Conservation (phyloP, 1,140 invertebrate genomes). For the Drosophila lacteicornis region DNA sequence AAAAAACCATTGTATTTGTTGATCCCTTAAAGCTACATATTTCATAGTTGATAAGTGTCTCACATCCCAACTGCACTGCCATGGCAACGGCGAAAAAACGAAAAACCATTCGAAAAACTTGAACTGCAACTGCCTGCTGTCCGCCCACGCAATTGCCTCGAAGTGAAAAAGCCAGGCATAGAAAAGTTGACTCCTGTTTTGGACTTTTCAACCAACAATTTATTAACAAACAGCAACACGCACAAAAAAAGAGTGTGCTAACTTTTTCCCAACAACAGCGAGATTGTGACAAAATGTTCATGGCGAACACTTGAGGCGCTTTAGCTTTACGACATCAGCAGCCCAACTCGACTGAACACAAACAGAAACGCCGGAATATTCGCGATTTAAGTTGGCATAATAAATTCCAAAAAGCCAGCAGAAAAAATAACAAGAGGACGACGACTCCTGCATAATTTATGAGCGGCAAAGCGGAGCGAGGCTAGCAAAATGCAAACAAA, state of each 20-base stretch:
- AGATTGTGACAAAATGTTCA: slow-evolving; percentile 69
- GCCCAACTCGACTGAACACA: slow-evolving; percentile 19
- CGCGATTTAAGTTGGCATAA: slow-evolving; percentile 56
- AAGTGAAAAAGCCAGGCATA: slow-evolving; percentile 21
- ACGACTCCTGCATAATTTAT: slow-evolving; percentile 70
- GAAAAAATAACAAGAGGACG: slow-evolving; percentile 29
- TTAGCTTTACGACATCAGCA: slow-evolving; percentile 47
- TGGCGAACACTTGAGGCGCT: slow-evolving; percentile 44
- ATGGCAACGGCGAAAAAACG: neutral
- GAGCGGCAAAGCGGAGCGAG: slow-evolving; percentile 15
- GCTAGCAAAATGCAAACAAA: slow-evolving; percentile 42
- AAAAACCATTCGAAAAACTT: slow-evolving; percentile 21
- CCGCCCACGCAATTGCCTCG: slow-evolving; percentile 28
- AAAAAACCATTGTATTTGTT: neutral
- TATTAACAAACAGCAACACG: slow-evolving; percentile 31
- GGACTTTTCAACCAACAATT: slow-evolving; percentile 40
- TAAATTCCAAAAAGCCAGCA: slow-evolving; percentile 50
- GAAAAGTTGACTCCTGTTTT: slow-evolving; percentile 54
- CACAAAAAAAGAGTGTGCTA: slow-evolving; percentile 14
- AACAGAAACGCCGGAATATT: slow-evolving; percentile 32
- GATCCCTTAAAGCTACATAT: slow-evolving; percentile 4
- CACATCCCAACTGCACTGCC: neutral
- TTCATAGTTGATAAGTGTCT: slow-evolving; percentile 2
- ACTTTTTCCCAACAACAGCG: slow-evolving; percentile 28
- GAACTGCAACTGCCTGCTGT: slow-evolving; percentile 26